Base-by-base conservation (phyloP, 2,888 invertebrate genomes). In the Chloromyia formosa region DNA sequence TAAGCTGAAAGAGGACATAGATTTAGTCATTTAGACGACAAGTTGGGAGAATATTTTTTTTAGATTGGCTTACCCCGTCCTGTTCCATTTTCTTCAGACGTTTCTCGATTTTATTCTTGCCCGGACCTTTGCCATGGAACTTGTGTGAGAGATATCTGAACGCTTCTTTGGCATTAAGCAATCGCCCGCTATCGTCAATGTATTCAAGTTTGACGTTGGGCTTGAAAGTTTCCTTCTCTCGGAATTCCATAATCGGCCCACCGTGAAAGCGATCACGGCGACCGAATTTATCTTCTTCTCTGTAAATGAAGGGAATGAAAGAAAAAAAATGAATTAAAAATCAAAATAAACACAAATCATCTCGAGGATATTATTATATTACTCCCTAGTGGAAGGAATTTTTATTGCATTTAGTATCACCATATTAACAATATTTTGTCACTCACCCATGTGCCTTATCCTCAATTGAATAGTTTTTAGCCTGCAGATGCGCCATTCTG, bases 121-220 rank as follows among this genome's bases (percentile, higher is more conserved):
- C 98, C 20, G 98, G 97, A 1, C 97, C 97, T 87, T 99, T 98
- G 72, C 99, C 99, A 87, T 99, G 99, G 88, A 99, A 99, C 87
- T 98, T 97, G 86, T 98, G 98, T 23, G 96, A 97, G 73, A 98
- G 88, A 87, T 96, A 95, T 79, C 95, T 89, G 87, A 98, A 98
- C 64, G 99, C 98, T 87, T 99, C 98, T 86, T 99, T 99, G 74
- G 94, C 92, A 81, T 93, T 94, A 76, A 99, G 89, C 80, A 94
- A 89, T 74, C 95, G 92, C 0, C 99, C 99, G 82, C 94, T 94
- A 83, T 98, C 97, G 86, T 99, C 98, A 78, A 96, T 95, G 85
- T 99, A 99, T 83, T 98, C 97, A 80, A 98, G 87, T 86, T 97
- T 97, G 53, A 98, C 93, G 84, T 94, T 94, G 1, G 98, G 98